Evolutionary conservation across 2,797 vertebrate genomes (phyloP).

Genomic region (Vireo griseus): DNA sequence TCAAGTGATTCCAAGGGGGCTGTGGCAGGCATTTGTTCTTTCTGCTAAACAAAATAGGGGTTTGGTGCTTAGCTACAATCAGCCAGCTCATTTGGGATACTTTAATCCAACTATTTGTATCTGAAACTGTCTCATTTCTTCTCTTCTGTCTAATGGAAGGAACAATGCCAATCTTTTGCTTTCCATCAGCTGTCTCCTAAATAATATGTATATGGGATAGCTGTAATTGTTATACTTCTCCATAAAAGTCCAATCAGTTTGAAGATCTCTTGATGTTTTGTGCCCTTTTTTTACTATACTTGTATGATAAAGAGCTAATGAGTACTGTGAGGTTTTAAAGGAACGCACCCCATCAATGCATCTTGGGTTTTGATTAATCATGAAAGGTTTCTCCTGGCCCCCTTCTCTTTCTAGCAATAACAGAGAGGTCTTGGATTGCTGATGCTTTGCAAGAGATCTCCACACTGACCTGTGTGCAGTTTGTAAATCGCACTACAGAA

Average conservation of each 20-base stretch:
- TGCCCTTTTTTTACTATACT: not conserved
- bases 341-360: not conserved
- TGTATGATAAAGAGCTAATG: not conserved
- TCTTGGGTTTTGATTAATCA: not conserved
- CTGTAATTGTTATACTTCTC: not conserved
- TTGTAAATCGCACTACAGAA: slow-evolving; percentile 61
- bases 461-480: slow-evolving; percentile 63
- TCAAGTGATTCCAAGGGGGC: not conserved
- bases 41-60: not conserved
- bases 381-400: not conserved
- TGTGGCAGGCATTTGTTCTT: not conserved
- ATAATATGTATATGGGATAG: not conserved
- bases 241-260: not conserved
- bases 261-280: not conserved
- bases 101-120: not conserved
- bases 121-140: not conserved
- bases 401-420: slow-evolving; percentile 32
- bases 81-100: not conserved
- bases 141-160: not conserved
- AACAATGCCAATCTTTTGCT: not conserved
- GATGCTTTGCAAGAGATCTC: slow-evolving; percentile 66
- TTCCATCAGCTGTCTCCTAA: not conserved
- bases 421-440: slow-evolving; percentile 43
- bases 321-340: not conserved
- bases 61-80: not conserved